Conservation (phyloP, 2,113 vertebrate genomes). For the Pelmatolapia mariae region DNA sequence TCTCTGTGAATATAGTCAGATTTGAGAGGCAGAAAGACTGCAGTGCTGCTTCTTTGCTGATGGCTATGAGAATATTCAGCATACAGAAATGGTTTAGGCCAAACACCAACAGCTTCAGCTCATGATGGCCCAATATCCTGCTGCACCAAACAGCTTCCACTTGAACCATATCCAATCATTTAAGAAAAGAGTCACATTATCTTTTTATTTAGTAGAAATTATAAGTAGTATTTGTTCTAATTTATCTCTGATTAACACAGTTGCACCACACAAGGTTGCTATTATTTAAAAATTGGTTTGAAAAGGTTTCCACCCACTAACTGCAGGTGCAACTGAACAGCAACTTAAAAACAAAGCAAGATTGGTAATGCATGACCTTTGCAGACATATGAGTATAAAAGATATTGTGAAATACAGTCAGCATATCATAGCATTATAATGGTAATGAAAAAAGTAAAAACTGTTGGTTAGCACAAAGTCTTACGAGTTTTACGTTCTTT, state of each 20-base stretch:
- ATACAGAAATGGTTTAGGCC: conserved; percentile 2
- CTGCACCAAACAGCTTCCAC: not conserved
- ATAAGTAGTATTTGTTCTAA: not conserved
- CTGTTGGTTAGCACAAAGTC: not conserved
- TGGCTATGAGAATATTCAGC: not conserved
- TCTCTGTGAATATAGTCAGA: conserved; percentile 25
- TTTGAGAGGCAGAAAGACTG: conserved; percentile 26
- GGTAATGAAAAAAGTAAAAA: not conserved
- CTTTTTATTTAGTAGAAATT: not conserved
- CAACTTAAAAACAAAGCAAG: not conserved
- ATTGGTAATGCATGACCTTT: not conserved
- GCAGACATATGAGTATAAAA: not conserved
- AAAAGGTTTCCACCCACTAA: not conserved
- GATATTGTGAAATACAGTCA: not conserved
- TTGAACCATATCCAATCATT: not conserved
- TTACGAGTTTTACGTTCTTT: not conserved
- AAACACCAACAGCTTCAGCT: not conserved
- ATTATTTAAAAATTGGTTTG: not conserved
- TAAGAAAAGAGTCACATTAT: not conserved
- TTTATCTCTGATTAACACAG: not conserved
- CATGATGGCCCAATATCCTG: not conserved
- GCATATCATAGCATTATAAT: not conserved
- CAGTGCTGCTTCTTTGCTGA: conserved; percentile 5
- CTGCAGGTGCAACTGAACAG: not conserved
- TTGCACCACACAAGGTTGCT: not conserved